Percentiles rank a stretch among this genome's conserved stretches.
Conservation (phyloP, 2,113 vertebrate species). For the Acinonyx jubatus region DNA sequence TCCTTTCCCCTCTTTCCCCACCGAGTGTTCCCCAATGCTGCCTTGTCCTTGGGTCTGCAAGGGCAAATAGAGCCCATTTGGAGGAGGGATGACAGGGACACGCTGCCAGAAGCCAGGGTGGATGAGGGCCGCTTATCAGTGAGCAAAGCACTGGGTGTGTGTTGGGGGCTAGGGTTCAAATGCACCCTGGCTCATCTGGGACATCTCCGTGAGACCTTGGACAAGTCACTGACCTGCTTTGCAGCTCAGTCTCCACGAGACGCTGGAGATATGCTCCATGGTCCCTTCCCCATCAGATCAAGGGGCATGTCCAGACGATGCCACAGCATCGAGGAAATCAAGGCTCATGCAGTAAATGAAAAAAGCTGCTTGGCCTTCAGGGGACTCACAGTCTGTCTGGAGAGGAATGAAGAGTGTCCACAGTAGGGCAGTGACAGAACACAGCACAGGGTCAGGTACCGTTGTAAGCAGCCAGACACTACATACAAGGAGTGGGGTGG, state of each 20-base stretch:
- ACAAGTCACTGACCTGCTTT: not conserved
- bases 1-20: not conserved
- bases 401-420: not conserved
- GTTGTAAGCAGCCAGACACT: not conserved
- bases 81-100: not conserved
- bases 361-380: not conserved
- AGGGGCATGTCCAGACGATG: rapidly evolving
- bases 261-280: not conserved
- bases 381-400: not conserved
- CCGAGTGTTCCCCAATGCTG: not conserved
- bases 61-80: not conserved
- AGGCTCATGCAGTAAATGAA: not conserved
- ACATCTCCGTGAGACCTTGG: not conserved
- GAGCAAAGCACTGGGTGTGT: not conserved
- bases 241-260: not conserved
- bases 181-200: not conserved
- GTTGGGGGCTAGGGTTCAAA: not conserved
- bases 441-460: not conserved
- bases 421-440: not conserved
- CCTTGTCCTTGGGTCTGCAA: not conserved
- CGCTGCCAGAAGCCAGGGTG: not conserved
- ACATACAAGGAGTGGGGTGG: not conserved
- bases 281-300: not conserved
- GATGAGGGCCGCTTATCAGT: not conserved
- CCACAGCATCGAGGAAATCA: not conserved